Evolutionary conservation across 1,140 invertebrate genomes (phyloP), one percentile per base, ranked within the genome.

Genomic region (Trichomalopsis sarcophagae): DNA sequence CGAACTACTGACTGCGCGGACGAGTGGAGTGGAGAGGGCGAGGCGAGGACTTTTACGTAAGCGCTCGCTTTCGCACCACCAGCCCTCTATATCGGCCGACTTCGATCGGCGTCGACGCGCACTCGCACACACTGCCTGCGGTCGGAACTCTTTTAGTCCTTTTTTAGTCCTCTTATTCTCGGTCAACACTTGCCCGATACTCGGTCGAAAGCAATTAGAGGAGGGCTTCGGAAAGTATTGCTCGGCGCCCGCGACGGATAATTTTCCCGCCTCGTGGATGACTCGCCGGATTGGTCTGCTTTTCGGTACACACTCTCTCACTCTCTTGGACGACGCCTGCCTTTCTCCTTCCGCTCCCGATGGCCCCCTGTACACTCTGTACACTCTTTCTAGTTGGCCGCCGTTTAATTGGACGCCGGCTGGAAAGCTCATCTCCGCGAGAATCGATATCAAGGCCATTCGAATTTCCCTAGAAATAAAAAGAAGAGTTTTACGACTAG

Each of bases 191-290:
- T 68, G 36, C 33, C 44, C 11, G 62, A 78, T 78, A 55, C 27
- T 78, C 36, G 2, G 44, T 84, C 36, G 33, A 47, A 84, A 79
- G 9, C 44, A 84, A 84, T 84, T 84, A 79, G 23, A 84, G 33
- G 10, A 71, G 17, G 27, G 23, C 21, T 11, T 33, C 0, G 5
- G 23, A 7, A n/a, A 62, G 44, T 77, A 77, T 78, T 40, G 44
- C 74, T 27, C 6, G 44, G 0, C 27, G 36, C 36, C 23, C 21
- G 50, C 0, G n/a, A 68, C 44, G 55, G 62, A 78, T 78, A 69
- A 66, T 84, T 84, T 84, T 7, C n/a, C 36, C 36, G 74, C n/a
- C 44, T 78, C 62, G 17, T 23, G 66, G 76, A 83, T 71, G 74
- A 71, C 40, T 62, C 23, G 21, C 50, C 40, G 50, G 73, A 55